A percentile compares a stretch with the other conserved stretches of the same genome.
Conservation (phyloP, 2,888 invertebrate genomes). For the Sisyra terminalis region DNA sequence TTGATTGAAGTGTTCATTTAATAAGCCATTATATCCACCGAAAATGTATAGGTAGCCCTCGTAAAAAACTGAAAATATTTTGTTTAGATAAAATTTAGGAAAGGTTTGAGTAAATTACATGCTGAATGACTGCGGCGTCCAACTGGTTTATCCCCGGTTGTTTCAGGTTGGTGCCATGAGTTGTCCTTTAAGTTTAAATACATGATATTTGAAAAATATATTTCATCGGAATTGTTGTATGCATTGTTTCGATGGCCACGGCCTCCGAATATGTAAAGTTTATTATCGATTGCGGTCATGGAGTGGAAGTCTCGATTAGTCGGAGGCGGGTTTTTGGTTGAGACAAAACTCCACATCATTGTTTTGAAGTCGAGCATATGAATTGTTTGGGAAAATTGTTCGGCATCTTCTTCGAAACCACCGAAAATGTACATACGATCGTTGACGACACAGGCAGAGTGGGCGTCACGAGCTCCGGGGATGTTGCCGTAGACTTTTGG, state of each 20-base stretch:
- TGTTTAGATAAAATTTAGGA: neutral
- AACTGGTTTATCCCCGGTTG: slow-evolving; percentile 47
- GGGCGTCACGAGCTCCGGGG: slow-evolving; percentile 80
- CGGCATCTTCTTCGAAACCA: slow-evolving; percentile 74
- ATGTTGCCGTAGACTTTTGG: slow-evolving; percentile 47
- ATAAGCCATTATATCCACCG: slow-evolving; percentile 73
- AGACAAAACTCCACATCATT: slow-evolving; percentile 51
- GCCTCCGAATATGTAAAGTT: slow-evolving; percentile 85
- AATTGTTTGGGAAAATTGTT: slow-evolving; percentile 64
- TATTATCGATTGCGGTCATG: slow-evolving; percentile 54
- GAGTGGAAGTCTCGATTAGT: slow-evolving; percentile 79
- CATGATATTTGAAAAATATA: slow-evolving; percentile 61
- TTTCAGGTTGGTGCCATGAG: slow-evolving; percentile 48
- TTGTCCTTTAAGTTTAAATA: slow-evolving; percentile 54
- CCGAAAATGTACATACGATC: slow-evolving; percentile 72
- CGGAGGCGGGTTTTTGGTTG: slow-evolving; percentile 45
- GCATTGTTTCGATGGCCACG: slow-evolving; percentile 56
- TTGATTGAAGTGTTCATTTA: slow-evolving; percentile 68
- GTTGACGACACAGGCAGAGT: slow-evolving; percentile 64
- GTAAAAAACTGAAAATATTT: slow-evolving; percentile 50
- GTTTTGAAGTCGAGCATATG: slow-evolving; percentile 57
- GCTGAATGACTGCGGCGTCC: slow-evolving; percentile 85
- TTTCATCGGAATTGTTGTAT: slow-evolving; percentile 47
- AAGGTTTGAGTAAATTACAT: slow-evolving; percentile 38
- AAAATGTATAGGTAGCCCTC: slow-evolving; percentile 69